phyloP scores from a whole-genome alignment of 2,797 vertebrate species.

The Apogon hyalosoma region DNA sequence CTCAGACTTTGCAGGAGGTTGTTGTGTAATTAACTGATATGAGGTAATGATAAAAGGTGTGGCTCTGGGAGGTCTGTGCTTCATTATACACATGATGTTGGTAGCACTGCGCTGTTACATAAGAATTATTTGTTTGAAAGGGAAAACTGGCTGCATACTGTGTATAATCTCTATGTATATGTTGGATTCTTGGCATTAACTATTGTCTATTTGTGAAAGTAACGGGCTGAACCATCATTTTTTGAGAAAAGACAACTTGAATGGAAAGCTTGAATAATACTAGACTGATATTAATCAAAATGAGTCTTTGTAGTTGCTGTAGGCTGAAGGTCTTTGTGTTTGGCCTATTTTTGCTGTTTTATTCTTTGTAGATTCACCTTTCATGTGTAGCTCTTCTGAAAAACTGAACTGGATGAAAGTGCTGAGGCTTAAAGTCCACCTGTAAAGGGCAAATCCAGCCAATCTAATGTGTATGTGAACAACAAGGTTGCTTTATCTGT shows the following conservation, averaged over 20 bases:
- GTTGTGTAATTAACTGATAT: not conserved
- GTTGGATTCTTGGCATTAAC: not conserved
- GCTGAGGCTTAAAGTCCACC: slow-evolving; percentile 30
- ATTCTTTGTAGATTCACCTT: slow-evolving; percentile 32
- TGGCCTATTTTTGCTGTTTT: slow-evolving; percentile 26
- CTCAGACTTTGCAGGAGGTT: not conserved
- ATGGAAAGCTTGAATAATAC: no score
- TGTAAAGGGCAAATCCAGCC: slow-evolving; percentile 50
- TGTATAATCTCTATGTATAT: slow-evolving; percentile 12
- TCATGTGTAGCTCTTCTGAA: slow-evolving; percentile 46
- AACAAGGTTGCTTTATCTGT: slow-evolving; percentile 13
- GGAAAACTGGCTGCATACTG: not conserved
- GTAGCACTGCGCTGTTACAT: slow-evolving; percentile 14
- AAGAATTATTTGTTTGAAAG: not conserved
- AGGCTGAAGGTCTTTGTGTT: not conserved
- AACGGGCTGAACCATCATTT: no score
- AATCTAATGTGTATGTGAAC: slow-evolving; percentile 23
- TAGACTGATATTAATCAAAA: not conserved
- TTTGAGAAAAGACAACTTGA: not conserved
- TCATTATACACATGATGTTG: not conserved
- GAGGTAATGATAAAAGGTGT: not conserved
- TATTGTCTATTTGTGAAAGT: not conserved
- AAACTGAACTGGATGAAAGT: slow-evolving; percentile 34
- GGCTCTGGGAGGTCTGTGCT: not conserved
- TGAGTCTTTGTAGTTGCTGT: not conserved